A percentile compares a stretch with the other conserved stretches of the same genome.
Evolutionary conservation across 2,113 vertebrate genomes (phyloP).

Genomic region (Eidolon helvum): DNA sequence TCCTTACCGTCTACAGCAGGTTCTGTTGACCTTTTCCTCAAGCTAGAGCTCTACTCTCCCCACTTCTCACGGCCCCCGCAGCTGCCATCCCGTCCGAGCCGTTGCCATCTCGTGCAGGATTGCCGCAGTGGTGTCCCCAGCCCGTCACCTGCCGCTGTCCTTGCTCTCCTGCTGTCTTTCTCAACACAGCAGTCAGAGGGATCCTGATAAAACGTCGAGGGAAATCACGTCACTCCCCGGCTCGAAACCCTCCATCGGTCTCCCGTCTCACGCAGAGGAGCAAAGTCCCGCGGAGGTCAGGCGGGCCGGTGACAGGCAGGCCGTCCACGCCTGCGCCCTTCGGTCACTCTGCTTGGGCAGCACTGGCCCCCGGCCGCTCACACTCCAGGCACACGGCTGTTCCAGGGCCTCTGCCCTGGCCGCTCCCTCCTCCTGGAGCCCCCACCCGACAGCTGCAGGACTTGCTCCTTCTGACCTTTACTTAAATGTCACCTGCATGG

Average conservation of each 20-base stretch:
- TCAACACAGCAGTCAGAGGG: neutral
- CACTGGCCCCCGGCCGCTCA: neutral
- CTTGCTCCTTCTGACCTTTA: neutral
- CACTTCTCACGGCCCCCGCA: fast-evolving
- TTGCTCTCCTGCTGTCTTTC: fast-evolving
- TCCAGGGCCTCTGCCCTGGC: neutral
- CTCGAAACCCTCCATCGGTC: neutral
- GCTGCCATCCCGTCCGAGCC: fast-evolving
- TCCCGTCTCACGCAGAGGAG: neutral
- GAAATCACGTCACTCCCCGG: neutral
- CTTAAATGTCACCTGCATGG: neutral
- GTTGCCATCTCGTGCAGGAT: fast-evolving
- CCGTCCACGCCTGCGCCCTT: fast-evolving
- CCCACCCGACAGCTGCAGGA: neutral
- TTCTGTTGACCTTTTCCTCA: neutral
- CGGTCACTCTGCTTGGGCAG: fast-evolving
- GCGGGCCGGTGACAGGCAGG: neutral
- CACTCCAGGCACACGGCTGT: fast-evolving
- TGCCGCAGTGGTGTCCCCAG: fast-evolving
- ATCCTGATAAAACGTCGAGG: neutral
- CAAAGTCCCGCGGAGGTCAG: neutral
- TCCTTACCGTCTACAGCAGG: neutral
- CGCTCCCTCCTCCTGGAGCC: neutral
- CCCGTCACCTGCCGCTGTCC: neutral
- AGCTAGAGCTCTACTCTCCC: fast-evolving